Evolutionary conservation across 2,888 invertebrate species (phyloP).

Genomic region (Tipula helvola): DNA sequence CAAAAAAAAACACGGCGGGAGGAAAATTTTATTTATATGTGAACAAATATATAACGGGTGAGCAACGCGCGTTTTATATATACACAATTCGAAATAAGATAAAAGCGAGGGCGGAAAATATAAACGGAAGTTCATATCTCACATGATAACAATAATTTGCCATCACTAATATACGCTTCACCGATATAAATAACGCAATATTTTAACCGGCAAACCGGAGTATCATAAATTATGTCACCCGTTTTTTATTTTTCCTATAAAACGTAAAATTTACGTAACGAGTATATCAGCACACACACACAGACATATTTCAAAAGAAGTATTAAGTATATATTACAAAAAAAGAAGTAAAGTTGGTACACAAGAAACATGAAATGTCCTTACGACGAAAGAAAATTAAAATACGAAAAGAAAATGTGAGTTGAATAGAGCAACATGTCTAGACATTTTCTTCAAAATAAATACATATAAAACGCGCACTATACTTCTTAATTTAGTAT

Average conservation of each 20-base stretch:
- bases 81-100: neutral
- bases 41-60: neutral
- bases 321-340: neutral
- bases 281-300: neutral
- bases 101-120: neutral
- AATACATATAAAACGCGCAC: neutral
- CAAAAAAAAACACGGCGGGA: neutral
- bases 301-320: neutral
- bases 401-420: neutral
- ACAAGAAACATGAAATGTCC: neutral
- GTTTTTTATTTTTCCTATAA: neutral
- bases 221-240: neutral
- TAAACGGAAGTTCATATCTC: neutral
- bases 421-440: neutral
- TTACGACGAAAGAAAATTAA: neutral
- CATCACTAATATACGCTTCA: neutral
- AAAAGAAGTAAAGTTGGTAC: neutral
- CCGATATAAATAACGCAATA: neutral
- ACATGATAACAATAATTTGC: neutral
- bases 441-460: neutral
- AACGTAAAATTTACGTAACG: neutral
- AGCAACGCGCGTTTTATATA: neutral
- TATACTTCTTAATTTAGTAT: neutral
- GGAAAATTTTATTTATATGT: neutral
- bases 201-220: neutral